Conservation (phyloP, 2,797 vertebrate species). For the Acropternis orthonyx region DNA sequence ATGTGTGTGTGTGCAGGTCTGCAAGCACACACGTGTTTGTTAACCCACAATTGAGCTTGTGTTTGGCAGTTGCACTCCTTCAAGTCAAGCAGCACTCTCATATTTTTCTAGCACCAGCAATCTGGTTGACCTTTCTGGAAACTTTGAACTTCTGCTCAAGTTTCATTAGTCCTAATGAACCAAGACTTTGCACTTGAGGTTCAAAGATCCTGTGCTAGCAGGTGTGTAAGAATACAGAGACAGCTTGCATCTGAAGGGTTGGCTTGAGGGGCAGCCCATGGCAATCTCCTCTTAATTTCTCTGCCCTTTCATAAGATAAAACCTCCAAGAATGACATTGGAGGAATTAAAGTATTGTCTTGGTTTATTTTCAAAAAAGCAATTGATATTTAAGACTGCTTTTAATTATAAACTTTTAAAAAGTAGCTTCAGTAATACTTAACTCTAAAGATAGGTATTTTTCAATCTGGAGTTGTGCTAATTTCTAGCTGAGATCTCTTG, state of each 20-base stretch:
- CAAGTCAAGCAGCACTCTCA: not conserved
- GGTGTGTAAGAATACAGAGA: not conserved
- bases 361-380: not conserved
- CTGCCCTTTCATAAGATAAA: not conserved
- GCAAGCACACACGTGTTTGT: accelerated
- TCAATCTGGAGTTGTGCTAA: not conserved
- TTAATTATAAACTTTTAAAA: not conserved
- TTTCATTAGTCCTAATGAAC: not conserved
- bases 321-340: not conserved
- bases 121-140: not conserved
- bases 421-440: not conserved
- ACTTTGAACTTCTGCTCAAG: not conserved
- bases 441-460: not conserved
- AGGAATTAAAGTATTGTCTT: not conserved
- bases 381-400: not conserved
- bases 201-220: not conserved
- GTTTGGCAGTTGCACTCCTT: not conserved
- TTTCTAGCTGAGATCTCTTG: not conserved
- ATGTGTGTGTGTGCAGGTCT: not conserved
- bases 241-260: not conserved
- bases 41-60: not conserved
- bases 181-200: not conserved
- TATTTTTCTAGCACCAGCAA: not conserved
- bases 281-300: not conserved
- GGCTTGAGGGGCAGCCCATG: not conserved